phyloP scores from a whole-genome alignment of 2,888 invertebrate genomes.

The Camponotus fellah region DNA sequence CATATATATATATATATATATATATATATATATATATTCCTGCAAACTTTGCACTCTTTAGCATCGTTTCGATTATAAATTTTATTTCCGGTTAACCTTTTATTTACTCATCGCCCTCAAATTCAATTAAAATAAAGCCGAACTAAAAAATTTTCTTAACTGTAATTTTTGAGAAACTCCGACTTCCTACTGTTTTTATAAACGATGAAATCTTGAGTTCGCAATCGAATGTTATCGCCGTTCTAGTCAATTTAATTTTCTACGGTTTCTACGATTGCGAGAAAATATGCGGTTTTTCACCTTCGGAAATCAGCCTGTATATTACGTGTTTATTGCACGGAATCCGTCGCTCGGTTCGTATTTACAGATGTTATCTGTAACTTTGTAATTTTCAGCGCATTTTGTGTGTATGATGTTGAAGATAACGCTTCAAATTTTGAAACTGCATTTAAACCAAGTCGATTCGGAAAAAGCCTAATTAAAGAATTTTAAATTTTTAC shows the following conservation, averaged over 20 bases:
- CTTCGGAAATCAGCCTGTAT: not conserved
- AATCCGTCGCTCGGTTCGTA: not conserved
- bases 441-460: not conserved
- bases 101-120: not conserved
- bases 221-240: not conserved
- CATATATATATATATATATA: too few relatives aligned
- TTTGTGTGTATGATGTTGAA: not conserved
- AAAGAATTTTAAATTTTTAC: too few relatives aligned
- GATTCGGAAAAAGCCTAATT: too few relatives aligned
- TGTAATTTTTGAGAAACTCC: not conserved
- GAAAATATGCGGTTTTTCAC: not conserved
- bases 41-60: not conserved
- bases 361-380: not conserved
- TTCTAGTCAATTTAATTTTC: conserved; percentile 6
- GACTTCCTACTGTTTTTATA: not conserved
- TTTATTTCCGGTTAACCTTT: not conserved
- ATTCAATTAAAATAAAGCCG: not conserved
- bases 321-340: conserved; percentile 17
- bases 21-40: not conserved
- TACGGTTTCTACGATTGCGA: not conserved
- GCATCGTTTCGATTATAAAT: not conserved
- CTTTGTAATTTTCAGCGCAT: not conserved
- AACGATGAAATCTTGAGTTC: not conserved
- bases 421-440: too few relatives aligned
- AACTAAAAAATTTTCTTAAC: not conserved